Base-by-base conservation (phyloP, 2,888 invertebrate species). In the Melanostoma mellinum region DNA sequence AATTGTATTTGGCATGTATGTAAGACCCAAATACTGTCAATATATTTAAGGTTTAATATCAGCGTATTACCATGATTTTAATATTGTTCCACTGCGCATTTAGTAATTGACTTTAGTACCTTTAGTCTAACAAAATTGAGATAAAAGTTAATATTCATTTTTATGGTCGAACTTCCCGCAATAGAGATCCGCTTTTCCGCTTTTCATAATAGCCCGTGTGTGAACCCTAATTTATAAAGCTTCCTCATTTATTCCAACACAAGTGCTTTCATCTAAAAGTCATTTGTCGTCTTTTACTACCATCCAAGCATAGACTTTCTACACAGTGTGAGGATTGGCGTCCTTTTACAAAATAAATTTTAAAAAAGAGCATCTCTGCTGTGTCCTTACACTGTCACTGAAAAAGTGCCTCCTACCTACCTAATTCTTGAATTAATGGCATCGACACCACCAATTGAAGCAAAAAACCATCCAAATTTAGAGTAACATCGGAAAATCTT, bases 281-380 rank as follows among this genome's bases (percentile, higher is more conserved):
- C 68, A 82, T 82, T 82, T 82, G 73, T 82, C 78, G 78, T 73
- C 73, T 78, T 82, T 78, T 73, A 77, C 78, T 82, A 73, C 73
- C 77, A 82, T 68, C 42, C 56, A 32, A 73, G 69, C 56, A 69
- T 63, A 68, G 65, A 77, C 68, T 73, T 73, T 38, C 50, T 50
- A 35, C 46, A 35, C 6, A 30, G 55, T 30, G 35, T 69, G 58
- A n/a, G 42, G 10, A 46, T 9, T 32, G 30, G 60, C 36, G 53
- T 61, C 60, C 10, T 33, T 48, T 61, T 6, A 40, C 35, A 46
- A 78, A 75, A 55, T 35, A 33, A 60, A 2, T 53, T 53, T 35
- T 32, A 63, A 46, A 44, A 60, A 32, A 8, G 40, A 76, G 71
- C 71, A 38, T 20, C 46, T 44, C 30, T 40, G 44, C 46, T 73